Evolutionary conservation across 2,888 invertebrate genomes (phyloP).

Genomic region (Notocelia uddmanniana): DNA sequence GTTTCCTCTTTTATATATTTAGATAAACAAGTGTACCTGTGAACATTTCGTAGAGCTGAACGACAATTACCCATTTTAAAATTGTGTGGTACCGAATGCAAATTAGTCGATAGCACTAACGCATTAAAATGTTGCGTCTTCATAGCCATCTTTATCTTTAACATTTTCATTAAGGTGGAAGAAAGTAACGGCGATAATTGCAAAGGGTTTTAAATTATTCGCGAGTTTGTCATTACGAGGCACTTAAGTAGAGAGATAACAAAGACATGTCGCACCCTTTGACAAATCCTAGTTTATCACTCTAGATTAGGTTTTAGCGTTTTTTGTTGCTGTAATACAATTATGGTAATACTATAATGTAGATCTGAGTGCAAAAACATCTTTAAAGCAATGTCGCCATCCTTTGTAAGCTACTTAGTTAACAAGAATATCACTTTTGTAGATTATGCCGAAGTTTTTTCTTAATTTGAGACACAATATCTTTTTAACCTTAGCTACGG

Average conservation of each 20-base stretch:
- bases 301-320: background rate
- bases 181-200: background rate
- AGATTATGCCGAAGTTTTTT: slow-evolving; percentile 6
- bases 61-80: background rate
- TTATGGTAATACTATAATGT: background rate
- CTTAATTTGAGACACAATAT: background rate
- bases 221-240: background rate
- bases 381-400: slow-evolving; percentile 1
- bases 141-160: slow-evolving; percentile 2
- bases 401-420: background rate
- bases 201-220: slow-evolving; percentile 3
- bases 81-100: slow-evolving; percentile 7
- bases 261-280: background rate
- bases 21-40: background rate
- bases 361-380: background rate
- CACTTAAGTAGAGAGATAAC: background rate
- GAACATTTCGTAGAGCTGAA: background rate
- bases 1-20: background rate
- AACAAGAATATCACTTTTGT: background rate
- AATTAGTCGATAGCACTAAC: slow-evolving; percentile 9
- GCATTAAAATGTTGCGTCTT: background rate
- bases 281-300: slow-evolving; percentile 7
- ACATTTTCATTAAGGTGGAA: background rate
- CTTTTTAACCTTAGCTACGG: background rate
- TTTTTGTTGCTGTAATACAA: background rate